phyloP scores from a whole-genome alignment of 2,113 vertebrate species.

The Ibidorhyncha struthersii region DNA sequence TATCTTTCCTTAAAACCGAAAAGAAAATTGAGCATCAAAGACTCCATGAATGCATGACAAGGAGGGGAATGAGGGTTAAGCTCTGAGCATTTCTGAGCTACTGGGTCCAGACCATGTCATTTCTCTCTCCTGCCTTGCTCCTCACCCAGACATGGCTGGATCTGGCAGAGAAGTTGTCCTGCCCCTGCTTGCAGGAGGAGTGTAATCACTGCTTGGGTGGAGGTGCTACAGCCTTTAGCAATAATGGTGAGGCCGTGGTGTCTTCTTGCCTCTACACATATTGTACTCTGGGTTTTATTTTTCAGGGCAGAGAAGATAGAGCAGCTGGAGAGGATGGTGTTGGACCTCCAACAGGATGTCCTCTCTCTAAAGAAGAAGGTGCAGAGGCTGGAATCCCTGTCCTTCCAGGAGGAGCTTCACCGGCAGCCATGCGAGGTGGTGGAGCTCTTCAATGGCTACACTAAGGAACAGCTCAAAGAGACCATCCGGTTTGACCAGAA shows the following conservation, averaged over 20 bases:
- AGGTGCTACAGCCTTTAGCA: not conserved
- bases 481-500: conserved; percentile 70
- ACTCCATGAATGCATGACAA: not conserved
- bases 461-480: conserved; percentile 62
- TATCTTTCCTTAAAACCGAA: not conserved
- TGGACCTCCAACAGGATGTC: conserved; percentile 37
- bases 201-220: not conserved
- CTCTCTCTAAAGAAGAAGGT: conserved; percentile 57
- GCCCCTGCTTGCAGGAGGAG: not conserved
- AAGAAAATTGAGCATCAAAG: not conserved
- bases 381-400: conserved; percentile 53
- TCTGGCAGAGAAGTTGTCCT: not conserved
- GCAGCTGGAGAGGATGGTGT: conserved; percentile 53
- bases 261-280: not conserved
- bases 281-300: not conserved
- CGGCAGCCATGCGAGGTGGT: not conserved
- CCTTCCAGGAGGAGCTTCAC: conserved; percentile 41
- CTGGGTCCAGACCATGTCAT: not conserved
- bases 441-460: conserved; percentile 65
- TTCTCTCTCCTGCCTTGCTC: not conserved
- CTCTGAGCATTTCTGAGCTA: not conserved
- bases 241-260: fast-evolving
- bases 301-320: conserved; percentile 46
- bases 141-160: not conserved
- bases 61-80: not conserved